These are phyloP conservation scores for Lasioglossum leucozonium DNA, from an alignment of 2,888 invertebrate genomes.

Conservation along the genomic window DNA sequence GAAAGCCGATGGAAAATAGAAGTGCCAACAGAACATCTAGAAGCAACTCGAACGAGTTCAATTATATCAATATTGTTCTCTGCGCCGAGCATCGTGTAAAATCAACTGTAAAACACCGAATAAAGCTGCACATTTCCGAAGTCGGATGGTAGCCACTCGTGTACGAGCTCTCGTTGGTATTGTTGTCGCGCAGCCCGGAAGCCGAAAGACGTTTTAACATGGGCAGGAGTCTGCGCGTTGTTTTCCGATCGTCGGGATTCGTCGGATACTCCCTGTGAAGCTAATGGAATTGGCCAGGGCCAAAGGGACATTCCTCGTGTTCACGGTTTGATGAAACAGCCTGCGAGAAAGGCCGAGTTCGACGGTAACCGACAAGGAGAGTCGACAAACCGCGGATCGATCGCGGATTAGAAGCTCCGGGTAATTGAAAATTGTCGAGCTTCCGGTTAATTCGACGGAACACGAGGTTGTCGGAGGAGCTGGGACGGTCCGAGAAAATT, in stretches of 20 bases:
- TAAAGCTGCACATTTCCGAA: neutral
- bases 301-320: constrained; percentile 33
- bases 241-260: constrained; percentile 14
- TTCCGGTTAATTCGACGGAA: constrained; percentile 24
- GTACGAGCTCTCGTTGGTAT: neutral
- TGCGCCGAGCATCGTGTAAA: neutral
- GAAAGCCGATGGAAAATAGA: too few relatives aligned
- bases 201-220: neutral
- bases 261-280: neutral
- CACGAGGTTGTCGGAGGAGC: neutral
- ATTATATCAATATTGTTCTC: neutral
- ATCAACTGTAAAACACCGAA: neutral
- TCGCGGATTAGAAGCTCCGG: constrained; percentile 15
- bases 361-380: constrained; percentile 25
- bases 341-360: constrained; percentile 21
- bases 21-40: too few relatives aligned
- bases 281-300: constrained; percentile 41
- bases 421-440: constrained; percentile 41
- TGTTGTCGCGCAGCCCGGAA: neutral
- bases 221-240: neutral
- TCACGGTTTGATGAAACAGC: constrained; percentile 13
- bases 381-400: constrained; percentile 37
- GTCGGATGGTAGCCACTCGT: neutral
- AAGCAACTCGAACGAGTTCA: neutral
- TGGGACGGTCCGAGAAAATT: neutral